Conservation (phyloP, 2,888 invertebrate species). For the Onchidella celtica region DNA sequence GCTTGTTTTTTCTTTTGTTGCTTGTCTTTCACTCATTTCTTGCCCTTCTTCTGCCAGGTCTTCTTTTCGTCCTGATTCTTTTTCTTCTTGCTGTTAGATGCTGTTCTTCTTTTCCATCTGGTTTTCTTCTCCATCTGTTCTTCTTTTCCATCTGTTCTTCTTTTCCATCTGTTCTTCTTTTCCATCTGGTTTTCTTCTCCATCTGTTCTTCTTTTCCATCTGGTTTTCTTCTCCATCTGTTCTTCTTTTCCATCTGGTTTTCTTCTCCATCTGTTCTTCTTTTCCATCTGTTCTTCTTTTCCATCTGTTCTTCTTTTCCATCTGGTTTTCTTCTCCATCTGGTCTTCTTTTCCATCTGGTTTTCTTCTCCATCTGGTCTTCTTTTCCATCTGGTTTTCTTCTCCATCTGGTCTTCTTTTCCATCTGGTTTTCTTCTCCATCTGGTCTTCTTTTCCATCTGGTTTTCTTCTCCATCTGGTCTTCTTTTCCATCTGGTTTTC, state of each 20-base stretch:
- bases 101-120: not conserved
- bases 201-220: not conserved
- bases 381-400: not conserved
- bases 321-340: too few relatives aligned
- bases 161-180: not conserved
- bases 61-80: not conserved
- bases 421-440: not conserved
- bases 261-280: not conserved
- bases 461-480: not conserved
- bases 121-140: not conserved
- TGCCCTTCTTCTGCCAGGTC: not conserved
- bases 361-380: too few relatives aligned
- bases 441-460: not conserved
- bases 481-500: not conserved
- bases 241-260: slow-evolving; percentile 13
- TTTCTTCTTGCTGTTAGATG: not conserved
- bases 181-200: not conserved
- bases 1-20: not conserved
- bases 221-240: not conserved
- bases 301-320: too few relatives aligned
- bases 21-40: not conserved
- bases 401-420: not conserved
- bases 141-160: not conserved
- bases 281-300: too few relatives aligned
- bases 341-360: too few relatives aligned